Base-by-base conservation (phyloP, 2,888 invertebrate species). In the Cremastinae sp. region DNA sequence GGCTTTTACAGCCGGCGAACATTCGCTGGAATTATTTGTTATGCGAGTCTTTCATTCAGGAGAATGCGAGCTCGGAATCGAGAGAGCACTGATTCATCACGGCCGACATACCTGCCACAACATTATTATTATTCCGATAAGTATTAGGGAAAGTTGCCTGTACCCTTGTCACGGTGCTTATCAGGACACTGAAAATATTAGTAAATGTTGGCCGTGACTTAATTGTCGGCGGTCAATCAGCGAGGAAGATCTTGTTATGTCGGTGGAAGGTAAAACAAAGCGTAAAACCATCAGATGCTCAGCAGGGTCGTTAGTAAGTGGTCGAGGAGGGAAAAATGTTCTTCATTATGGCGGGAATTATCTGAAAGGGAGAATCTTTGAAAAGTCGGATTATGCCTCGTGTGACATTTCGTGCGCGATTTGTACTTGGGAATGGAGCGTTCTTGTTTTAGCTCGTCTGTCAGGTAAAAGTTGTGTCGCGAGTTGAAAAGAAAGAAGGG, bases 381-480 rank as follows among this genome's bases (percentile, higher is more conserved):
- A 14, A 16, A 68, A 58, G 18, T 49, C 22, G 37, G 20, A 41
- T 62, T 12, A 45, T 61, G 49, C 37, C 62, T 62, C 72, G 71
- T 66, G 70, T 61, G 66, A 62, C 20, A 51, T 55, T 55, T 55
- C 59, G 49, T 53, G 64, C 43, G 47, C 47, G 16, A 69, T 39
- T 20, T 58, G 59, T 58, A 49, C 37, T 45, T 47, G 45, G 56
- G 22, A 64, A 20, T 28, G 64, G 66, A 61, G 59, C 69, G 64
- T 41, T 61, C 65, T 47, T 18, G 61, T 53, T 72, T 53, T 51
- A 18, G 49, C 37, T 64, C 47, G 53, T 2, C 56, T 9, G 51
- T 41, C 69, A 71, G 75, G 71, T 66, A 78, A 55, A 61, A 59
- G 20, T 74, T 43, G 71, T 61, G 72, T 53, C 35, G 28, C 28